A percentile compares a stretch with the other conserved stretches of the same genome.
These are phyloP conservation scores for Platalea minor DNA, from an alignment of 2,797 vertebrate genomes.

Conservation along the genomic window DNA sequence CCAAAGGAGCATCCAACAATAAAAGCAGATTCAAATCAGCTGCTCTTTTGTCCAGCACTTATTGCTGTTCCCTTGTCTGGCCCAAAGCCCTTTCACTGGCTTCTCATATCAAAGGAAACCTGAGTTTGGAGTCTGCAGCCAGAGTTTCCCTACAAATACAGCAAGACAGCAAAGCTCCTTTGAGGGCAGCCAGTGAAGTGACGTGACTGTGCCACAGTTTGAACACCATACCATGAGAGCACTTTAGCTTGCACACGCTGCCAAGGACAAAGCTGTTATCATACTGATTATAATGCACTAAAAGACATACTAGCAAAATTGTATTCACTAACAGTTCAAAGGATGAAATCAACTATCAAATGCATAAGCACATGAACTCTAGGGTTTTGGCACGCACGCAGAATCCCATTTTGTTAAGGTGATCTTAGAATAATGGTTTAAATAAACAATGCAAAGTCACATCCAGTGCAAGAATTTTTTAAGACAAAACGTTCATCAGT, in stretches of 20 bases:
- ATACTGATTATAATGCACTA: background rate
- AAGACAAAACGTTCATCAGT: background rate
- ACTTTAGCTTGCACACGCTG: background rate
- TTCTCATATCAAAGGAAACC: slow-evolving; percentile 15
- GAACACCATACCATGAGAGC: background rate
- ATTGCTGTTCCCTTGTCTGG: background rate
- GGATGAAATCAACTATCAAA: background rate
- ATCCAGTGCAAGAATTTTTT: background rate
- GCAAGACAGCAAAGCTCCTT: background rate
- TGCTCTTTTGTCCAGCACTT: background rate
- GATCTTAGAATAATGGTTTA: background rate
- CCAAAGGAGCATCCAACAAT: background rate
- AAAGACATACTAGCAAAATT: background rate
- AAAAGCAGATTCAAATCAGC: background rate
- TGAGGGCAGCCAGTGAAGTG: background rate
- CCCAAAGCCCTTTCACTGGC: background rate
- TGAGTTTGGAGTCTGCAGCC: background rate
- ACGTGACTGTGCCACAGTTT: background rate
- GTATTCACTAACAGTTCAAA: background rate
- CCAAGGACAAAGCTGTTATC: slow-evolving; percentile 14
- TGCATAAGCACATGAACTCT: background rate
- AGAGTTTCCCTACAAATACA: background rate
- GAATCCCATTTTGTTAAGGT: background rate
- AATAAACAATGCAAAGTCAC: background rate
- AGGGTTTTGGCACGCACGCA: background rate